phyloP scores from a whole-genome alignment of 64 coral and sea anemone species.

The Stichodactyla mertensii region DNA sequence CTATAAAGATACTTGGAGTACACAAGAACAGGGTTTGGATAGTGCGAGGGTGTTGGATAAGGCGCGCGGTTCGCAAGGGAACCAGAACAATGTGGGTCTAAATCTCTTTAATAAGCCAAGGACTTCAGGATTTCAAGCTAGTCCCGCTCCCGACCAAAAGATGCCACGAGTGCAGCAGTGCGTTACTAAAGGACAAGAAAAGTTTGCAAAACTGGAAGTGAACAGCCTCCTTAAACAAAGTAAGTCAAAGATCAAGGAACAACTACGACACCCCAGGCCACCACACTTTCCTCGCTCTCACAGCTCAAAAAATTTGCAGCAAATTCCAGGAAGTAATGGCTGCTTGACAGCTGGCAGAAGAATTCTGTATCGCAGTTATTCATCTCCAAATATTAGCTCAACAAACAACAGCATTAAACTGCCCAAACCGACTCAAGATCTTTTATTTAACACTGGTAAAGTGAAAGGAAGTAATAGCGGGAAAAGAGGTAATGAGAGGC shows the following conservation, averaged over 20 bases:
- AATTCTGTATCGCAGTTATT: background rate
- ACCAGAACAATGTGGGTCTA: background rate
- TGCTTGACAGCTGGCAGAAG: background rate
- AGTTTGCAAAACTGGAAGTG: background rate
- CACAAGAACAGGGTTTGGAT: background rate
- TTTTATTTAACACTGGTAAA: background rate
- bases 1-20: background rate
- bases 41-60: background rate
- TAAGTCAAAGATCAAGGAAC: background rate
- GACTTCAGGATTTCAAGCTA: background rate
- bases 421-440: background rate
- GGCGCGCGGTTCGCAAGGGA: background rate
- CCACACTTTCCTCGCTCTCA: constrained; percentile 2
- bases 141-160: background rate
- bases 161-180: background rate
- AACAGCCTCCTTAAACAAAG: background rate
- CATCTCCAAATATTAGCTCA: background rate
- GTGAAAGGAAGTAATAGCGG: background rate
- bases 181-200: background rate
- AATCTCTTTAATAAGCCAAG: background rate
- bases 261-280: background rate
- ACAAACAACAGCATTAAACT: background rate
- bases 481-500: background rate
- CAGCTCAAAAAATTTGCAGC: constrained; percentile 3
- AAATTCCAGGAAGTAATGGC: background rate